A percentile compares a stretch with the other conserved stretches of the same genome.
phyloP scores from a whole-genome alignment of 2,888 invertebrate genomes.

The Eucriotettix oculatus region DNA sequence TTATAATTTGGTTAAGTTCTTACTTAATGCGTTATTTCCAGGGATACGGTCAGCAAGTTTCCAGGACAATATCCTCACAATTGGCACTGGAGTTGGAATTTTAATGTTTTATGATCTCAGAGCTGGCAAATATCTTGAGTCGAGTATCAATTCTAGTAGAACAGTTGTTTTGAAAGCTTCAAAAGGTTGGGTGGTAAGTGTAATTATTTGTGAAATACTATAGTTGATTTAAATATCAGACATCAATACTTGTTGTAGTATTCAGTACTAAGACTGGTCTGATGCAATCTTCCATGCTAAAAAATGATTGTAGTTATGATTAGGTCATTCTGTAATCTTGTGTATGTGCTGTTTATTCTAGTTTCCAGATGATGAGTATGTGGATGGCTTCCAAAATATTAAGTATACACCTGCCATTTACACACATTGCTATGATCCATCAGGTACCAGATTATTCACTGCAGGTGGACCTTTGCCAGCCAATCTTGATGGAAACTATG shows the following conservation, averaged over 20 bases:
- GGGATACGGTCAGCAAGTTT: slow-evolving; percentile 79
- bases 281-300: too few relatives aligned
- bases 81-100: slow-evolving; percentile 83
- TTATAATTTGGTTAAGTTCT: neutral
- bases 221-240: too few relatives aligned
- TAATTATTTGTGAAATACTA: neutral
- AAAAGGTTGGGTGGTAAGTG: slow-evolving; percentile 71
- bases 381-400: slow-evolving; percentile 59
- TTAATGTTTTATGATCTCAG: slow-evolving; percentile 87
- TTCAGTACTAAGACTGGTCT: too few relatives aligned
- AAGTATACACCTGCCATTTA: slow-evolving; percentile 89
- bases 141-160: slow-evolving; percentile 73
- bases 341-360: slow-evolving; percentile 22
- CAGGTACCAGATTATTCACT: slow-evolving; percentile 80
- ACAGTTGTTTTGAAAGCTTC: slow-evolving; percentile 77
- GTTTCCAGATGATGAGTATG: slow-evolving; percentile 72
- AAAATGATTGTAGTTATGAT: too few relatives aligned
- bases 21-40: slow-evolving; percentile 2
- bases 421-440: slow-evolving; percentile 88
- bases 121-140: slow-evolving; percentile 80
- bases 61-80: slow-evolving; percentile 75
- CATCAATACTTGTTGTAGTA: too few relatives aligned
- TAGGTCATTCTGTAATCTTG: too few relatives aligned
- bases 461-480: slow-evolving; percentile 91
- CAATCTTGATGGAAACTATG: slow-evolving; percentile 83